phyloP scores from a whole-genome alignment of 2,888 invertebrate species.

The Cartodere bifasciata region DNA sequence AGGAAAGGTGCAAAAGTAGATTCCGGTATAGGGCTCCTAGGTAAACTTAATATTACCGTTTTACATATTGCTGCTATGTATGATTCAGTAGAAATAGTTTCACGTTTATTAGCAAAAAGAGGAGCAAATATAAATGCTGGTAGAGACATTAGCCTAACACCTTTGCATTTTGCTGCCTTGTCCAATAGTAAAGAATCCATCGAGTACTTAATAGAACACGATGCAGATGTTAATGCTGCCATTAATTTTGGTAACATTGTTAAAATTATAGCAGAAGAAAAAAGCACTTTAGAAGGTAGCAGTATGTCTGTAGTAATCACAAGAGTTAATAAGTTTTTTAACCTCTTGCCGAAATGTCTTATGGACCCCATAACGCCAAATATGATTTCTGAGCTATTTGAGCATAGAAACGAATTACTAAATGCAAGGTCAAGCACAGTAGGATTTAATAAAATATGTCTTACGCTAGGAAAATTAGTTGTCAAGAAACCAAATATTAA shows the following conservation, averaged over 20 bases:
- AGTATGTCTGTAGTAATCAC: neutral
- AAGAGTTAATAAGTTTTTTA: neutral
- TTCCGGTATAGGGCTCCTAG: neutral
- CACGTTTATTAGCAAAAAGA: neutral
- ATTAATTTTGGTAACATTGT: neutral
- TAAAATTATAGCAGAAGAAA: neutral
- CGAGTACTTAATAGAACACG: conserved; percentile 1
- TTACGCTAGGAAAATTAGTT: too few species aligned
- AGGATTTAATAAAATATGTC: neutral
- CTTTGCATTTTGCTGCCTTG: conserved; percentile 1
- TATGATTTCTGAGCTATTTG: neutral
- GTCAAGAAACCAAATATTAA: too few species aligned
- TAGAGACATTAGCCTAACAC: neutral
- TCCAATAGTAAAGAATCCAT: neutral
- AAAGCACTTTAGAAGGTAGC: neutral
- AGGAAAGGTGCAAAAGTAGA: neutral
- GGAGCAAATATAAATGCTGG: neutral
- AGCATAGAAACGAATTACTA: conserved; percentile 1
- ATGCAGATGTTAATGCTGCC: neutral
- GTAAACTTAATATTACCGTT: neutral
- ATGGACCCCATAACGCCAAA: neutral
- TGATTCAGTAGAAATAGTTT: neutral
- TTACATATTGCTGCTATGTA: neutral
- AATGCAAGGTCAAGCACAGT: neutral
- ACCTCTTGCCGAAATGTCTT: neutral